Base-by-base conservation (phyloP, 2,888 invertebrate genomes). In the Tinea trinotella region DNA sequence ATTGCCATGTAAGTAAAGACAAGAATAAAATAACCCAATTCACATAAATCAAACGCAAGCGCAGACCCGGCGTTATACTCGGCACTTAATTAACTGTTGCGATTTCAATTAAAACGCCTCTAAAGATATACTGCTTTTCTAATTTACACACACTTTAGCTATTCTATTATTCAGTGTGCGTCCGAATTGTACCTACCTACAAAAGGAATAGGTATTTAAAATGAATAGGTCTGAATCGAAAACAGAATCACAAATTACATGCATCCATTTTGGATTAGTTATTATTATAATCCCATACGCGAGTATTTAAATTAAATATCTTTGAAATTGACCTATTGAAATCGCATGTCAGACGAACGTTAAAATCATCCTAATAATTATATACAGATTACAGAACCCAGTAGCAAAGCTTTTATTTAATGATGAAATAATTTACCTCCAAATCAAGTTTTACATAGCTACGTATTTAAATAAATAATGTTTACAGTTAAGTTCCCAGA, bases 81-180 rank as follows among this genome's bases (percentile, higher is more conserved):
- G 69, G 67, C 70, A 73, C 74, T 77, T 74, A 76, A 84, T 82
- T 80, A 81, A 81, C 72, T 70, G 70, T 67, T 69, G 68, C 72
- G 74, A 77, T 81, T 83, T 83, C 82, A 84, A 84, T 84, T 83
- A 83, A 82, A 83, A 76, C 79, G 76, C 76, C 81, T 75, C 67
- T 63, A 55, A 62, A 62, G 67, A 80, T 82, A 81, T 80, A 83
- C 68, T 65, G 65, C 63, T 66, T 70, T 73, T 75, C 78, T 78
- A 78, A 80, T 80, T 77, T 80, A 76, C 70, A 68, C 68, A 68
- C 68, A 68, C 69, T 71, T 74, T 73, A 71, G 65, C 65, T 62
- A 59, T 62, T 61, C 61, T 17, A 17, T 40, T 46, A 46, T 46
- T 46, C 46, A 46, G 46, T 10, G 18, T 10, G 46, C 46, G 46